Percentiles rank a stretch among this genome's conserved stretches.
These are phyloP conservation scores for Dicranocentrus wangi DNA, from an alignment of 2,888 invertebrate genomes.

Conservation along the genomic window DNA sequence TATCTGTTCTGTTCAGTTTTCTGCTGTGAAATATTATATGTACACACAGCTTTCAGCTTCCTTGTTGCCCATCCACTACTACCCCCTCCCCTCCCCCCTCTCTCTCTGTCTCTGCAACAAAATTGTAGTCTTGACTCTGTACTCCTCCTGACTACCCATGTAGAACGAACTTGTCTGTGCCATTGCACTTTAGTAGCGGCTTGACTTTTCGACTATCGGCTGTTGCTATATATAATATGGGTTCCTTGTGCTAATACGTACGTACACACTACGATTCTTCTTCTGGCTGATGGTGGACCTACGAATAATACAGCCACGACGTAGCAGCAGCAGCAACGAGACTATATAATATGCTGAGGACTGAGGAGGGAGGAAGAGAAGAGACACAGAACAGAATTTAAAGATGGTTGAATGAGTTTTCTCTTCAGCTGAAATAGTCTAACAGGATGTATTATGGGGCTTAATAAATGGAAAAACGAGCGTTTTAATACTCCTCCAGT, in stretches of 20 bases:
- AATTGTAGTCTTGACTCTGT: background rate
- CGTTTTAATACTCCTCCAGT: slow-evolving; percentile 3
- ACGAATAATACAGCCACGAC: no score
- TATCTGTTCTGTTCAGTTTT: background rate
- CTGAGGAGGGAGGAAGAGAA: background rate
- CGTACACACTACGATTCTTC: no score
- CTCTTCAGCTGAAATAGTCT: slow-evolving; percentile 20
- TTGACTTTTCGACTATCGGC: background rate
- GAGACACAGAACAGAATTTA: slow-evolving; percentile 6
- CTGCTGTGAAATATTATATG: slow-evolving; percentile 8
- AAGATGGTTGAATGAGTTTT: slow-evolving; percentile 32
- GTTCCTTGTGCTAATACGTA: no score
- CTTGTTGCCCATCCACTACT: slow-evolving; percentile 3
- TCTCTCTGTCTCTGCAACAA: background rate
- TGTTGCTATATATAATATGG: background rate
- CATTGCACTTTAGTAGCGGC: slow-evolving; percentile 3
- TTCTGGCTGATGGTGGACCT: no score
- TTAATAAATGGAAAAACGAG: slow-evolving; percentile 41
- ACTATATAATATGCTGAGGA: no score
- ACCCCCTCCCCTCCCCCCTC: background rate
- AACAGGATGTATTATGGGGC: slow-evolving; percentile 23
- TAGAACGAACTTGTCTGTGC: slow-evolving; percentile 14
- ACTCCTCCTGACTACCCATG: slow-evolving; percentile 11
- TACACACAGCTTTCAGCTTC: slow-evolving; percentile 11
- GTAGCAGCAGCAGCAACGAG: no score